phyloP scores from a whole-genome alignment of 2,888 invertebrate species.

The Drosophila aldrichi region DNA sequence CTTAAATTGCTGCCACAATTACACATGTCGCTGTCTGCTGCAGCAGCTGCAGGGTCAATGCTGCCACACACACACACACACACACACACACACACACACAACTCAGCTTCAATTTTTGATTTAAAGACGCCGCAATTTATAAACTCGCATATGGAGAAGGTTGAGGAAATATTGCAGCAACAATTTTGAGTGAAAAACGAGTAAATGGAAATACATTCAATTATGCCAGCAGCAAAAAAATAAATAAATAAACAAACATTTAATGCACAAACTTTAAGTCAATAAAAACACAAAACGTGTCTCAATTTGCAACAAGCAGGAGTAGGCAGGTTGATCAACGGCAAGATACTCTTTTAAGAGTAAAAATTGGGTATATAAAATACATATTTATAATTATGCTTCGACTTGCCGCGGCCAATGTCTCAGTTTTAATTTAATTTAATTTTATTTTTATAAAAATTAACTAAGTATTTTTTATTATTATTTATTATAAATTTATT shows the following conservation, averaged over 20 bases:
- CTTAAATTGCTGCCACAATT: constrained; percentile 80
- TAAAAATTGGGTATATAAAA: not conserved
- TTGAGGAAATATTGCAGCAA: not conserved
- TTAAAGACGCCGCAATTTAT: constrained; percentile 41
- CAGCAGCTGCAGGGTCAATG: constrained; percentile 72
- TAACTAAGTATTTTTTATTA: too few relatives aligned
- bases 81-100: constrained; percentile 24
- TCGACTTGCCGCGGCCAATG: too few relatives aligned
- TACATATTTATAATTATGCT: too few relatives aligned
- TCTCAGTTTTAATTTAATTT: too few relatives aligned
- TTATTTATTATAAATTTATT: too few relatives aligned
- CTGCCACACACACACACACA: constrained; percentile 47
- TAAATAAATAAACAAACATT: not conserved
- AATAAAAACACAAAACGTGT: not conserved
- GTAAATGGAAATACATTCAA: not conserved
- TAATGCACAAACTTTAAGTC: not conserved
- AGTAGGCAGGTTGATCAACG: too few relatives aligned
- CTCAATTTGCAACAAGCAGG: not conserved
- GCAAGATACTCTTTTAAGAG: not conserved
- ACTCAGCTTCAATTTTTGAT: constrained; percentile 49
- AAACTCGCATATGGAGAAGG: not conserved
- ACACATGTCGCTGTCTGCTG: constrained; percentile 70
- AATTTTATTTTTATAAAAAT: too few relatives aligned
- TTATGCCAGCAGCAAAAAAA: constrained; percentile 1
- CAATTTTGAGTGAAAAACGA: not conserved